Evolutionary conservation across 1,140 invertebrate genomes (phyloP), one percentile per base, ranked within the genome.

Genomic region (Diachasmimorpha longicaudata): DNA sequence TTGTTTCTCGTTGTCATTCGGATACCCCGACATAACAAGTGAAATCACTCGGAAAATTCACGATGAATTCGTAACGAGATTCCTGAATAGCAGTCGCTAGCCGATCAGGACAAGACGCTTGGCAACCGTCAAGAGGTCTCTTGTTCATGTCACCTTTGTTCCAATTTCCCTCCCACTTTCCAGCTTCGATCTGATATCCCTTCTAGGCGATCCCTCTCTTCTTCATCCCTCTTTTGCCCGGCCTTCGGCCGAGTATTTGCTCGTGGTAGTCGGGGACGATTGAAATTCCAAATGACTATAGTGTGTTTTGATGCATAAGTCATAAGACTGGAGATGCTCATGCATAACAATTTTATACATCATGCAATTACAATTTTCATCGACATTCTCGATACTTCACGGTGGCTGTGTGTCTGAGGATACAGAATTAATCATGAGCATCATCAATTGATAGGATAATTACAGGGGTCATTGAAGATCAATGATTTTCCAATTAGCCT

Each of bases 31-130:
- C 80, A 81, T 81, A 82, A 81, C 81, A 78, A 72, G 78, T 78
- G 80, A 82, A 83, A 83, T 83, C 82, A 83, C 79, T 83, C 80
- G 81, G 82, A 83, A 83, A 83, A 82, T 83, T 79, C 81, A 73
- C 82, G 78, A 83, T 82, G 81, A 83, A 83, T 83, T 83, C 79
- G 75, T 81, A 81, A 83, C 81, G 78, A 82, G 80, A 76, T 80
- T 70, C 63, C 44, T 19, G 68, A 44, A 70, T 70, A 46, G 25
- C 39, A 23, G 13, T 5, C 19, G 48, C n/a, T 55, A 6, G 48
- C 19, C 48, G 48, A 55, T 55, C 48, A 55, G 48, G 9, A 55
- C 48, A 55, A 55, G 13, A 55, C 48, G 48, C 4, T 19, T 19
- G 48, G 48, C 19, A 44, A 70, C 42, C 69, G 37, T 70, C 37